phyloP scores from a whole-genome alignment of 2,113 vertebrate genomes.

The Pipa parva region DNA sequence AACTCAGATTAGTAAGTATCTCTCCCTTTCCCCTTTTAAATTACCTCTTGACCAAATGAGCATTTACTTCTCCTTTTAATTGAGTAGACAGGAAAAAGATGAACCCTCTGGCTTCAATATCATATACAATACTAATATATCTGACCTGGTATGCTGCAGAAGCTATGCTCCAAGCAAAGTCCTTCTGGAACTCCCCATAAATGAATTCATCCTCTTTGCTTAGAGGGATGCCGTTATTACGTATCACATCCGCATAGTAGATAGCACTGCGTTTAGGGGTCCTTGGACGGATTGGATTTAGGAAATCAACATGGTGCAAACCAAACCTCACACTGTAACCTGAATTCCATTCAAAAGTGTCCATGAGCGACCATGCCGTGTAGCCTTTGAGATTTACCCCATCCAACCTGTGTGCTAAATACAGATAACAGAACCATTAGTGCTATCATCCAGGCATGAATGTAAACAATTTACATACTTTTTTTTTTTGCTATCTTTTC shows the following conservation, averaged over 20 bases:
- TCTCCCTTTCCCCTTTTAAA: too few species aligned
- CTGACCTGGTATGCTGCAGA: slow-evolving; percentile 86
- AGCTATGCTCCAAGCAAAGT: slow-evolving; percentile 85
- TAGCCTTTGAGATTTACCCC: slow-evolving; percentile 82
- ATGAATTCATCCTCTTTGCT: slow-evolving; percentile 69
- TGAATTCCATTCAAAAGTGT: slow-evolving; percentile 85
- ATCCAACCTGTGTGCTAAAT: slow-evolving; percentile 71
- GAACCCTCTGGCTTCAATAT: too few species aligned
- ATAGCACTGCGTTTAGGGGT: slow-evolving; percentile 80
- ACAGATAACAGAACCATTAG: too few species aligned
- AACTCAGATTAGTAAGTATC: too few species aligned
- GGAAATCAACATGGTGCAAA: slow-evolving; percentile 81
- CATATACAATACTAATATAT: too few species aligned
- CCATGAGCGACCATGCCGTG: slow-evolving; percentile 76
- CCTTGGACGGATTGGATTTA: slow-evolving; percentile 64
- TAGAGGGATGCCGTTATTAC: slow-evolving; percentile 74
- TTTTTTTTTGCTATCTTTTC: too few species aligned
- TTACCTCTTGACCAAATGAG: too few species aligned
- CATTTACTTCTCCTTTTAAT: too few species aligned
- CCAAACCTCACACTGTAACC: slow-evolving; percentile 82
- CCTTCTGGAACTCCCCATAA: slow-evolving; percentile 74
- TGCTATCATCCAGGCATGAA: too few species aligned
- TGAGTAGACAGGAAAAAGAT: too few species aligned
- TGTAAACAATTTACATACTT: too few species aligned
- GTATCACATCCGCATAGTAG: slow-evolving; percentile 76